Base-by-base conservation (phyloP, 2,797 vertebrate genomes). In the Columba guinea region DNA sequence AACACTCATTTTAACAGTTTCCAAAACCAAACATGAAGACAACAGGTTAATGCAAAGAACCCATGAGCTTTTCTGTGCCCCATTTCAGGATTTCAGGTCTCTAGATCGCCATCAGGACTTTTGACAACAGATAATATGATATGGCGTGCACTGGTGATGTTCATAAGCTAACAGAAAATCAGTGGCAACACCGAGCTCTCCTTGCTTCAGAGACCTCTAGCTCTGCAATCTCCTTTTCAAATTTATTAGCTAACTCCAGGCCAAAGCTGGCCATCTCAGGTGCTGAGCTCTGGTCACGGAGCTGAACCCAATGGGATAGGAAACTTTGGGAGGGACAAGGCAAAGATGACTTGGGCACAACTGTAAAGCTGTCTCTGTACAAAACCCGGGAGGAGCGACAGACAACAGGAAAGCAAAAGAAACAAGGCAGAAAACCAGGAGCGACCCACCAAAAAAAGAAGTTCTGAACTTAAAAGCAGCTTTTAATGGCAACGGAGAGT, bases 101-200 rank as follows among this genome's bases (percentile, higher is more conserved):
- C 69, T n/a, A 70, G 14, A 30, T 34, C 0, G 0, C 37, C 41
- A 18, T 12, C 60, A 77, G 26, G 48, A n/a, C 30, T 59, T 48
- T 8, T 2, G 34, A 51, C 32, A 51, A 48, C n/a, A 23, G 65
- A 70, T 9, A 10, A 48, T 48, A 41, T 0, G 1, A 49, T 5
- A 44, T 0, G 2, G 34, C 4, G 0, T 1, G 1, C 24, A 39
- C 6, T 1, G 1, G 41, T 7, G 58, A 62, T 17, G 49, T 52
- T 67, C 56, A 28, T 0, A 0, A 1, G 3, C 74, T 73, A 46
- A 37, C 1, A 65, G 77, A 58, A 53, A 58, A 79, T 4, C 41
- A 44, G 32, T 13, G 46, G 20, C 65, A 64, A 32, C 4, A 19
- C 17, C 0, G 0, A 85, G 37, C 32, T 74, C 51, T 84, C 63